Conservation (phyloP, 2,888 invertebrate species). For the Gastracanthus pulcherrimus region DNA sequence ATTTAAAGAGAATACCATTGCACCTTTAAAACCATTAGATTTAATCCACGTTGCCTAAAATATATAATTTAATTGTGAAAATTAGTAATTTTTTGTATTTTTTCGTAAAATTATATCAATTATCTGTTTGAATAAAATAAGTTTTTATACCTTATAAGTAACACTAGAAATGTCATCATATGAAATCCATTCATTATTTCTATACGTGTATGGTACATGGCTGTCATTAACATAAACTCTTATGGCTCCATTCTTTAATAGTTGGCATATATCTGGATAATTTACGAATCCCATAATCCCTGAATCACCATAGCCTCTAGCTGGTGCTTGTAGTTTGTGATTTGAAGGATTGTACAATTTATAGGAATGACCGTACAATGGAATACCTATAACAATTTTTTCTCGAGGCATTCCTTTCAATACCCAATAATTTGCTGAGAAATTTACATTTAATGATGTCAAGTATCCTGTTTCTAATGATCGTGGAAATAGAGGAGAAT, state of each 20-base stretch:
- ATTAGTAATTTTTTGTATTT: conserved; percentile 26
- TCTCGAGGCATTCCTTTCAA: conserved; percentile 85
- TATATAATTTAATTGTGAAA: conserved; percentile 44
- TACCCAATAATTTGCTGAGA: conserved; percentile 88
- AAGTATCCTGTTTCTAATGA: conserved; percentile 82
- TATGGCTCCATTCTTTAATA: conserved; percentile 80
- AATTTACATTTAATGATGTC: conserved; percentile 88
- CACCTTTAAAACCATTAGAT: conserved; percentile 84
- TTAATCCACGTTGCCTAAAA: conserved; percentile 82
- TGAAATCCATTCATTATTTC: conserved; percentile 88
- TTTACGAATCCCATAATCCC: conserved; percentile 85
- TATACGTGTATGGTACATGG: conserved; percentile 87
- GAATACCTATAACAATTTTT: conserved; percentile 91
- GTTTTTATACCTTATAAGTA: conserved; percentile 81
- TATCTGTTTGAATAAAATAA: conserved; percentile 30
- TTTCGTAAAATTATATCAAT: conserved; percentile 19
- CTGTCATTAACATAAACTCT: conserved; percentile 84
- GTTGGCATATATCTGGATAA: conserved; percentile 85
- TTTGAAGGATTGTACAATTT: conserved; percentile 84
- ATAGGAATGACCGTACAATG: conserved; percentile 88
- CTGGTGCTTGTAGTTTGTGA: conserved; percentile 85
- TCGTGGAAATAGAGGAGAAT: conserved; percentile 87
- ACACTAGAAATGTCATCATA: conserved; percentile 88
- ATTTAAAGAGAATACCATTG: conserved; percentile 91
- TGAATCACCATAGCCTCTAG: conserved; percentile 83